Conservation (phyloP, 2,797 vertebrate genomes). For the Anniella stebbinsi region DNA sequence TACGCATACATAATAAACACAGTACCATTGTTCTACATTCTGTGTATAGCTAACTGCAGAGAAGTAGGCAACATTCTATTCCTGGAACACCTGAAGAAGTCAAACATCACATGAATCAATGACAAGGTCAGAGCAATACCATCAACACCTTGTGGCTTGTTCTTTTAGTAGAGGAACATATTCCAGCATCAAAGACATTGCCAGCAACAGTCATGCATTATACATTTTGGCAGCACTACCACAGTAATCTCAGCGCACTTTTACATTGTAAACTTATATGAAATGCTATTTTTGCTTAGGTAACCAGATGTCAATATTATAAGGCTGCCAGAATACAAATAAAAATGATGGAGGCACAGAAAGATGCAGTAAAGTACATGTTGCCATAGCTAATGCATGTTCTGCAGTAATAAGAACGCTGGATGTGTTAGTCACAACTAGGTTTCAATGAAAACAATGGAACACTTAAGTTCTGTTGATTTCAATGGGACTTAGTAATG, state of each 20-base stretch:
- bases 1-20: not conserved
- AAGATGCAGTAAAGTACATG: not conserved
- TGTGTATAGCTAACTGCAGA: accelerated
- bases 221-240: conserved; percentile 23
- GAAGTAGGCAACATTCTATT: not conserved
- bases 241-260: not conserved
- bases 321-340: conserved; percentile 15
- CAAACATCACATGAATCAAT: not conserved
- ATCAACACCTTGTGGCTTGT: not conserved
- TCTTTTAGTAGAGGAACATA: conserved; percentile 17
- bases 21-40: not conserved
- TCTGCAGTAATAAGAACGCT: not conserved
- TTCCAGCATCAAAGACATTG: not conserved
- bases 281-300: conserved; percentile 7
- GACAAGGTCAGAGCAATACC: accelerated
- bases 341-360: not conserved
- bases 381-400: not conserved
- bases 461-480: not conserved
- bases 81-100: not conserved
- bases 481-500: not conserved
- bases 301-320: conserved; percentile 9
- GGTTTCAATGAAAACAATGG: conserved; percentile 11
- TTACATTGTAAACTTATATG: conserved; percentile 8
- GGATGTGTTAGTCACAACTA: not conserved
- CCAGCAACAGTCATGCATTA: not conserved